These are phyloP conservation scores for Ricordea florida DNA, from an alignment of 92 coral and sea anemone genomes.

Conservation along the genomic window DNA sequence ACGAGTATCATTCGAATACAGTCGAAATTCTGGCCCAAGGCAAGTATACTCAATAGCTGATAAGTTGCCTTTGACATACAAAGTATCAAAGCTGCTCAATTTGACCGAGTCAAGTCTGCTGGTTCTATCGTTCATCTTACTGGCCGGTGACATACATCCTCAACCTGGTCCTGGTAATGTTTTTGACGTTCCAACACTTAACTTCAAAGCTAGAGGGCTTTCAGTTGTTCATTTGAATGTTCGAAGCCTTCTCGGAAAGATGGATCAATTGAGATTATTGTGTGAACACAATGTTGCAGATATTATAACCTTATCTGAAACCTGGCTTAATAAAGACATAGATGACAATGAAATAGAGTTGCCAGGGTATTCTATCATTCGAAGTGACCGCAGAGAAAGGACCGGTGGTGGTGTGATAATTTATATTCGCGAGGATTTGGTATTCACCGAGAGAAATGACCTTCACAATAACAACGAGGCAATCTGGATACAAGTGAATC, in stretches of 20 bases:
- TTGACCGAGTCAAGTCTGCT: constrained; percentile 38
- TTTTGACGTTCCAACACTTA: constrained; percentile 43
- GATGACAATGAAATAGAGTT: too few species aligned
- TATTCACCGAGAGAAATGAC: too few species aligned
- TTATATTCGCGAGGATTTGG: too few species aligned
- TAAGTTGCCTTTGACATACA: constrained; percentile 42
- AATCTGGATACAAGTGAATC: too few species aligned
- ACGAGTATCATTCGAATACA: too few species aligned
- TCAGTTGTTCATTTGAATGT: constrained; percentile 53
- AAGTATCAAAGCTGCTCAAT: constrained; percentile 47
- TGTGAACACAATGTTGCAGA: too few species aligned
- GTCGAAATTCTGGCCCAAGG: constrained; percentile 65
- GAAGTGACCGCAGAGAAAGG: too few species aligned
- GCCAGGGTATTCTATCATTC: too few species aligned
- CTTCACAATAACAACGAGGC: too few species aligned
- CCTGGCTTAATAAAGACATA: constrained; percentile 41
- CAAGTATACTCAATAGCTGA: constrained; percentile 45
- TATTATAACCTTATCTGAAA: constrained; percentile 36
- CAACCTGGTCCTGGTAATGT: constrained; percentile 44
- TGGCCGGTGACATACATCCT: constrained; percentile 52
- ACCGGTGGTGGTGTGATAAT: too few species aligned
- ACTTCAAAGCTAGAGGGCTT: constrained; percentile 65
- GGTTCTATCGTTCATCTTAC: constrained; percentile 39
- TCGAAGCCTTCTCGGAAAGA: constrained; percentile 63
- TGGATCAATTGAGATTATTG: constrained; percentile 52